These are phyloP conservation scores for Stigmatopora nigra DNA, from an alignment of 2,113 vertebrate species.

Conservation along the genomic window DNA sequence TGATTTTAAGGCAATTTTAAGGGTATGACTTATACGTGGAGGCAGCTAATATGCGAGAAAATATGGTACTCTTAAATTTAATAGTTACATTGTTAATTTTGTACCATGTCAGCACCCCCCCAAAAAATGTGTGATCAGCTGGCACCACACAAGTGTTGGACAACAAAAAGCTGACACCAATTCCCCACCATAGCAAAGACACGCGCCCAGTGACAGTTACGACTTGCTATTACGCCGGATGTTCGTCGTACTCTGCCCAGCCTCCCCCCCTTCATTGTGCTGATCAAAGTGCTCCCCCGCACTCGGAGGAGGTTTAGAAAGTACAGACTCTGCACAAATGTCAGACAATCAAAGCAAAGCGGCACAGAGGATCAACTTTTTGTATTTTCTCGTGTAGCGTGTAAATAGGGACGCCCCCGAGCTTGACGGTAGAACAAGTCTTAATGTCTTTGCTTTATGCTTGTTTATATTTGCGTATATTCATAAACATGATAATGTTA, in stretches of 20 bases:
- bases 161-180: conserved; percentile 19
- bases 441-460: conserved; percentile 14
- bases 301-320: conserved; percentile 5
- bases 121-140: conserved; percentile 14
- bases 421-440: conserved; percentile 9
- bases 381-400: conserved; percentile 1
- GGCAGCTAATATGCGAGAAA: too few species aligned
- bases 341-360: conserved; percentile 30
- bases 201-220: conserved; percentile 17
- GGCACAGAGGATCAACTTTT: conserved; percentile 24
- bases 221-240: conserved; percentile 8
- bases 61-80: background rate
- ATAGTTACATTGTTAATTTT: background rate
- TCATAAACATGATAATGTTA: background rate
- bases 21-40: too few species aligned
- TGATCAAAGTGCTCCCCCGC: conserved; percentile 36
- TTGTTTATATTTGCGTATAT: background rate
- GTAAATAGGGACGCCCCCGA: conserved; percentile 24
- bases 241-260: conserved; percentile 2
- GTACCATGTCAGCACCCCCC: conserved; percentile 2
- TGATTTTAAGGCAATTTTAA: too few species aligned
- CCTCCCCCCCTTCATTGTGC: conserved; percentile 12
- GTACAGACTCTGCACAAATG: conserved; percentile 34
- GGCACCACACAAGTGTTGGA: conserved; percentile 4
- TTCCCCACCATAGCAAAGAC: conserved; percentile 22